phyloP scores from a whole-genome alignment of 2,797 vertebrate genomes.

The Gallinago nigripennis region DNA sequence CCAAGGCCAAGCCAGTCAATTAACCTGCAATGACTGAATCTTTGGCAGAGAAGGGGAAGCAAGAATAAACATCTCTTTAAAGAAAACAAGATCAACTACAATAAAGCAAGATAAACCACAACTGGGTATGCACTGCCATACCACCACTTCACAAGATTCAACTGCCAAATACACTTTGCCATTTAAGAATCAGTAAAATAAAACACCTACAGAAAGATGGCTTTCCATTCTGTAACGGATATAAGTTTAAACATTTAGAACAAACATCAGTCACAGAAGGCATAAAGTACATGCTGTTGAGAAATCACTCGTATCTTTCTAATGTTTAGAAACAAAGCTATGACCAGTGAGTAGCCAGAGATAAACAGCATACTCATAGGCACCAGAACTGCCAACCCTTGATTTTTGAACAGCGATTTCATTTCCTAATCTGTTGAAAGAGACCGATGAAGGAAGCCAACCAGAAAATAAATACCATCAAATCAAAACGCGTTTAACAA shows the following conservation, averaged over 20 bases:
- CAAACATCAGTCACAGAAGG: not conserved
- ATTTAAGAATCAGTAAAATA: not conserved
- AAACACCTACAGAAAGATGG: not conserved
- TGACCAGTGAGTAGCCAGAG: not conserved
- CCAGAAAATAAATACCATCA: constrained; percentile 34
- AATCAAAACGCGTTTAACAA: constrained; percentile 29
- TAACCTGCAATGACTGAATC: not conserved
- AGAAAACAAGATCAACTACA: not conserved
- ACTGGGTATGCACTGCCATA: not conserved
- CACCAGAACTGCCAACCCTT: not conserved
- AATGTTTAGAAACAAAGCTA: not conserved
- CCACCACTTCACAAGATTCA: not conserved
- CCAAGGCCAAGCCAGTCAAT: not conserved
- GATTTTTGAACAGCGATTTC: not conserved
- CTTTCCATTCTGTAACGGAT: accelerated
- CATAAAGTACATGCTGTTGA: not conserved
- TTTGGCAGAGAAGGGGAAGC: accelerated
- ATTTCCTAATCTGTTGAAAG: constrained; percentile 51
- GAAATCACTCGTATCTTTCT: not conserved
- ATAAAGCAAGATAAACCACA: not conserved
- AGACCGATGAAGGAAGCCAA: not conserved
- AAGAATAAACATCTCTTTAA: not conserved
- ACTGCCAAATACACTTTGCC: not conserved
- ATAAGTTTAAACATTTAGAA: not conserved
- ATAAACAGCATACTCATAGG: not conserved